Conservation (phyloP, 1,140 invertebrate genomes). For the Nephotettix cincticeps region DNA sequence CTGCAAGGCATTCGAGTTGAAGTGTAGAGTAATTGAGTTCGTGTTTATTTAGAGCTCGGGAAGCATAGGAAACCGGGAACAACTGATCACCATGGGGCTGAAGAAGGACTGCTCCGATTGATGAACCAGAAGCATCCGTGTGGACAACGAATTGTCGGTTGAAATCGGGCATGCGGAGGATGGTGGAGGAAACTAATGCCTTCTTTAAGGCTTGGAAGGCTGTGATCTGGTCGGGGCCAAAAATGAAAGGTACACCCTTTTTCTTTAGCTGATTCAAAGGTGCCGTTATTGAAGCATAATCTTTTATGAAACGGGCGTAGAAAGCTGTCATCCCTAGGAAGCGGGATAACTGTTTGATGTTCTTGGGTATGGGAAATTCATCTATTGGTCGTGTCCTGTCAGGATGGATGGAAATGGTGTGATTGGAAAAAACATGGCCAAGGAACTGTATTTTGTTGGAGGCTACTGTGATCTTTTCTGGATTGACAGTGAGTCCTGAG, state of each 20-base stretch:
- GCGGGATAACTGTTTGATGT: not conserved
- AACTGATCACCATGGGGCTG: not conserved
- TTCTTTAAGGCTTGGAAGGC: not conserved
- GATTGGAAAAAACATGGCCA: not conserved
- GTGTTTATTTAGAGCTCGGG: not conserved
- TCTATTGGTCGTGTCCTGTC: not conserved
- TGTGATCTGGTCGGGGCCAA: not conserved
- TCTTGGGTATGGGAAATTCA: not conserved
- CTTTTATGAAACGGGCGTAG: not conserved
- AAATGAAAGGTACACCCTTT: not conserved
- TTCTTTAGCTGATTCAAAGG: too few species aligned
- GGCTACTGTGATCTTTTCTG: not conserved
- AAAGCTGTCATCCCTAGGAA: not conserved
- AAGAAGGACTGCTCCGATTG: not conserved
- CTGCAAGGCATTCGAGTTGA: not conserved
- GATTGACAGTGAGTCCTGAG: too few species aligned
- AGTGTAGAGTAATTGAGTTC: not conserved
- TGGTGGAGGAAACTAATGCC: not conserved
- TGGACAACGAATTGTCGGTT: not conserved
- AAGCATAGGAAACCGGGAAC: not conserved
- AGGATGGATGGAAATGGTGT: not conserved
- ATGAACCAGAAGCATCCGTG: not conserved
- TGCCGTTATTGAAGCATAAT: too few species aligned
- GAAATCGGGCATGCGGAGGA: not conserved
- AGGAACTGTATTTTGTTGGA: not conserved